phyloP scores from a whole-genome alignment of 2,797 vertebrate genomes.

The Sebastes paucispinis region DNA sequence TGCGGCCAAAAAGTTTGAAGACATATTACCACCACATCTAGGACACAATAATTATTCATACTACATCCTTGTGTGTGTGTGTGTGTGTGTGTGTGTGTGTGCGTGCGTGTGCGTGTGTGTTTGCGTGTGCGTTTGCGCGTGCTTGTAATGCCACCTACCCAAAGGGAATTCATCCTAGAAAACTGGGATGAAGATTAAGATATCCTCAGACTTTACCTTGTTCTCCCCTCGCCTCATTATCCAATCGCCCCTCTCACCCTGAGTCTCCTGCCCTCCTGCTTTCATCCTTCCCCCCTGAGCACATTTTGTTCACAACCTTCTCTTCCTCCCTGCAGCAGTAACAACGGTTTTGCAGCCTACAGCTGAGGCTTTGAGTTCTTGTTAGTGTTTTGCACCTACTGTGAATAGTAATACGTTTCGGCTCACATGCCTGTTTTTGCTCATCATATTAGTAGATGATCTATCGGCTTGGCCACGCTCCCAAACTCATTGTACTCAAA shows the following conservation, averaged over 20 bases:
- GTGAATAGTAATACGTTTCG: conserved; percentile 47
- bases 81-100: too few relatives aligned
- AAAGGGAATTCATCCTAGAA: conserved; percentile 66
- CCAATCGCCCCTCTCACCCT: conserved; percentile 55
- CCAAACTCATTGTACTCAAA: conserved; percentile 10
- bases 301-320: conserved; percentile 67
- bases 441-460: conserved; percentile 22
- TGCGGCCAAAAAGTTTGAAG: conserved; percentile 7
- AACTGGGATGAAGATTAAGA: conserved; percentile 73
- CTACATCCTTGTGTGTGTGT: conserved; percentile 15
- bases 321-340: conserved; percentile 47
- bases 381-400: conserved; percentile 56
- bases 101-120: not conserved
- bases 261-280: conserved; percentile 58
- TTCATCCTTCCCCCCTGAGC: conserved; percentile 70
- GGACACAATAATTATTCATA: conserved; percentile 60
- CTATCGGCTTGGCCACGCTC: not conserved
- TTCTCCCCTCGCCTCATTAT: conserved; percentile 71
- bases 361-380: conserved; percentile 55
- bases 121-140: not conserved
- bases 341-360: conserved; percentile 42
- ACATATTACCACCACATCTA: conserved; percentile 38
- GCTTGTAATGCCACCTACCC: conserved; percentile 40
- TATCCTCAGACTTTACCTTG: conserved; percentile 70
- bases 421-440: conserved; percentile 26